Percentiles rank a stretch among this genome's conserved stretches.
Conservation (phyloP, 2,113 vertebrate genomes). For the Rhegmatorhina hoffmannsi region DNA sequence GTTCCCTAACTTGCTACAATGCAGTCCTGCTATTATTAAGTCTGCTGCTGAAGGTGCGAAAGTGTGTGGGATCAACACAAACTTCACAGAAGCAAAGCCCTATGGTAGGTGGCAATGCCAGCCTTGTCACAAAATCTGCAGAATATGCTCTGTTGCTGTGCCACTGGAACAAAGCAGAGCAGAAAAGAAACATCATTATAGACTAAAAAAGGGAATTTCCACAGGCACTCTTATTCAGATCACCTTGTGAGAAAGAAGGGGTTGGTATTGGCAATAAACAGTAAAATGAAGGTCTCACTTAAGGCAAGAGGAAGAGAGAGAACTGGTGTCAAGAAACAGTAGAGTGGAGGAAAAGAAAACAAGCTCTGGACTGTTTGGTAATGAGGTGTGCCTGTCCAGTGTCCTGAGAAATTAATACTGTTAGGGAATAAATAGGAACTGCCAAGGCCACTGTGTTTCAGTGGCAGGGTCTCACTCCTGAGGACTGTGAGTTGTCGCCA, state of each 20-base stretch:
- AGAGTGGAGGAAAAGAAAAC: not conserved
- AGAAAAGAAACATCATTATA: not conserved
- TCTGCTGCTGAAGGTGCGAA: constrained; percentile 30
- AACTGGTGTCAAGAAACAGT: not conserved
- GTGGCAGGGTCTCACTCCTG: not conserved
- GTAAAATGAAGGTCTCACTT: not conserved
- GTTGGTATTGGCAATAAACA: not conserved
- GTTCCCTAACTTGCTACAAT: not conserved
- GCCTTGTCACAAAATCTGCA: not conserved
- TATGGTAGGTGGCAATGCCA: constrained; percentile 18
- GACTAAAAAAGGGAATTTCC: not conserved
- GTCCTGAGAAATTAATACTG: accelerated
- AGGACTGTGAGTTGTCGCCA: not conserved
- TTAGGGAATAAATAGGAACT: not conserved
- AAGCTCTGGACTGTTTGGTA: not conserved
- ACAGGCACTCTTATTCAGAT: not conserved
- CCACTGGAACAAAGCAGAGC: not conserved
- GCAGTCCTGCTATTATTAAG: constrained; percentile 56
- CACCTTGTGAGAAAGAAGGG: not conserved
- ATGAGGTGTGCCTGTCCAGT: accelerated
- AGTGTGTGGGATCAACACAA: constrained; percentile 20
- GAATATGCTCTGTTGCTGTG: not conserved
- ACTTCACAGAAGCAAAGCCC: constrained; percentile 6
- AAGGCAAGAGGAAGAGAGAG: not conserved
- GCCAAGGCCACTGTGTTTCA: not conserved